Base-by-base conservation (phyloP, 2,888 invertebrate genomes). In the Omphaloscelis lunosa region DNA sequence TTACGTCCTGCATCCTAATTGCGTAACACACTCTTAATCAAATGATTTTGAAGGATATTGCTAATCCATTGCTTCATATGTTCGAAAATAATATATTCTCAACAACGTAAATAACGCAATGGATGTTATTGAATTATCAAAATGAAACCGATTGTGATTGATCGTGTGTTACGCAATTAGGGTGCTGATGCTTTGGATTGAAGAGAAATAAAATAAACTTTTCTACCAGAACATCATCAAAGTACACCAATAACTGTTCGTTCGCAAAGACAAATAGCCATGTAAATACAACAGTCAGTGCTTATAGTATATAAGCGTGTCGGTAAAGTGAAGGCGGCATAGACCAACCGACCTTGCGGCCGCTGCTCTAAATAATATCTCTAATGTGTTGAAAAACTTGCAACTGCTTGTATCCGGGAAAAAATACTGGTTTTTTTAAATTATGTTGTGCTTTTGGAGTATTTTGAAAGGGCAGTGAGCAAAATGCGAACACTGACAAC, bases 321-420 rank as follows among this genome's bases (percentile, higher is more conserved):
- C 72, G 39, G 69, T 45, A 63, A 86, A 86, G 86, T 86, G 86
- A 86, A 86, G 75, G 86, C 85, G 63, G 51, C 27, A 15, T 58
- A n/a, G 45, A 85, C 83, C 79, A n/a, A 79, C 53, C 79, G 86
- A 82, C 86, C 86, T 86, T 86, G 86, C 67, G 29, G 70, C 51
- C 23, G 58, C 77, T 84, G 87, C 77, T 84, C 86, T 73, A 79
- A 82, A 84, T 84, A 75, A 77, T 86, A 79, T 79, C 72, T 79
- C 76, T 75, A 76, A 84, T 80, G 74, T 83, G 84, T 83, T 75
- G 75, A 86, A 86, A 86, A 85, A 85, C 82, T 70, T 66, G 53
- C 68, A 59, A 67, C 56, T 67, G 41, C 41, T 29, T 17, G 62
- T 74, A 84, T 86, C 87, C 86, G 86, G 87, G 85, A 84, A 84